Percentiles rank a stretch among this genome's conserved stretches.
Evolutionary conservation across 92 coral and sea anemone genomes (phyloP).

Genomic region (Umimayanthus kanabou): DNA sequence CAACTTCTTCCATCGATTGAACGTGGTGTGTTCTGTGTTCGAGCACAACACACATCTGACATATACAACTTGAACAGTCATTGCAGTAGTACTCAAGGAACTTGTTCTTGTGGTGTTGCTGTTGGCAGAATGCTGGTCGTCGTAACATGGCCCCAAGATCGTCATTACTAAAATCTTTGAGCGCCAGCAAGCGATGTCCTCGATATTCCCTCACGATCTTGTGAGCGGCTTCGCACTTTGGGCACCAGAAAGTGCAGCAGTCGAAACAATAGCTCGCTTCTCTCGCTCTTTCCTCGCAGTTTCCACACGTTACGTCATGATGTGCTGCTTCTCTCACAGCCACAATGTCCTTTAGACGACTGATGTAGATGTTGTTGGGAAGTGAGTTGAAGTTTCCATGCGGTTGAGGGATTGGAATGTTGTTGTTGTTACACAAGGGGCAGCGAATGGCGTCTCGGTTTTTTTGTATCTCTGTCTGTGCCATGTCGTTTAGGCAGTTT

Average conservation of each 20-base stretch:
- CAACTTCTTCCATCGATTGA: background rate
- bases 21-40: conserved; percentile 17
- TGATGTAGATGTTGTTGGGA: conserved; percentile 21
- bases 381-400: conserved; percentile 7
- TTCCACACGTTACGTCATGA: conserved; percentile 29
- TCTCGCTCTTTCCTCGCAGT: conserved; percentile 20
- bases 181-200: conserved; percentile 31
- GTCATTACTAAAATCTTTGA: conserved; percentile 41
- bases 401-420: background rate
- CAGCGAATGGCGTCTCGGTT: too few species aligned
- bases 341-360: conserved; percentile 20
- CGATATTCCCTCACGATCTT: conserved; percentile 11
- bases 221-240: conserved; percentile 15
- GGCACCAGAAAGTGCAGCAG: conserved; percentile 36
- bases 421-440: background rate
- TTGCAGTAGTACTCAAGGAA: conserved; percentile 32
- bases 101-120: conserved; percentile 17
- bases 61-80: background rate
- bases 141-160: conserved; percentile 23
- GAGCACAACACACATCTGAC: conserved; percentile 14
- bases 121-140: conserved; percentile 31
- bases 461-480: too few species aligned
- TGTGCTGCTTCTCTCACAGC: conserved; percentile 29
- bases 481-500: too few species aligned
- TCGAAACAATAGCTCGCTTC: conserved; percentile 27